Percentiles rank a stretch among this genome's conserved stretches.
phyloP scores from a whole-genome alignment of 2,888 invertebrate species.

The Ptychoptera albimana region DNA sequence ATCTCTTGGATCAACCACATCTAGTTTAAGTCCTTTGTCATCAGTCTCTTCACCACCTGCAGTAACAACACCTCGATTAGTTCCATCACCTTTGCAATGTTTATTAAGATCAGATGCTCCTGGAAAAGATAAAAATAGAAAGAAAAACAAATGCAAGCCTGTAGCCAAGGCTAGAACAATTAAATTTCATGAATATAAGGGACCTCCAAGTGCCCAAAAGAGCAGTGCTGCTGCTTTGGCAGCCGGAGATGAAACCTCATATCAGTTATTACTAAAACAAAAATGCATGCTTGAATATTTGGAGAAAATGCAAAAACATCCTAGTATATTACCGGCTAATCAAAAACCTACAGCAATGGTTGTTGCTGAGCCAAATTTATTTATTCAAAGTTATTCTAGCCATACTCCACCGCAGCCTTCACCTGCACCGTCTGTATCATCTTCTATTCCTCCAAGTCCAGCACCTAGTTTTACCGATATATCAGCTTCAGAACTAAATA shows the following conservation, averaged over 20 bases:
- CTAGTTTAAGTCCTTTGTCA: slow-evolving; percentile 49
- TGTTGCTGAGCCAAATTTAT: no score
- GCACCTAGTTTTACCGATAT: slow-evolving; percentile 23
- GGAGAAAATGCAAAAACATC: slow-evolving; percentile 64
- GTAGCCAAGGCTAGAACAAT: slow-evolving; percentile 73
- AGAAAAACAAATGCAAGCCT: slow-evolving; percentile 67
- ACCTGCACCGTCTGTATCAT: slow-evolving; percentile 36
- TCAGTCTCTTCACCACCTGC: slow-evolving; percentile 48
- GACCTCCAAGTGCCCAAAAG: slow-evolving; percentile 75
- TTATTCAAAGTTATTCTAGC: slow-evolving; percentile 11
- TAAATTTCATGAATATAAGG: slow-evolving; percentile 95
- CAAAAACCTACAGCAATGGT: slow-evolving; percentile 35
- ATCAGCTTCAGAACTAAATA: slow-evolving; percentile 31
- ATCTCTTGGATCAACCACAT: slow-evolving; percentile 44
- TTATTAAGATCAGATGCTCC: slow-evolving; percentile 37
- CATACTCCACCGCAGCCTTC: slow-evolving; percentile 31
- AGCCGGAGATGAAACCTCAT: slow-evolving; percentile 53
- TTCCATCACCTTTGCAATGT: slow-evolving; percentile 29
- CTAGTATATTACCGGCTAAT: slow-evolving; percentile 62
- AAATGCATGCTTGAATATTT: slow-evolving; percentile 74
- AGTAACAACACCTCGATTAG: slow-evolving; percentile 36
- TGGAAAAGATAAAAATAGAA: slow-evolving; percentile 65
- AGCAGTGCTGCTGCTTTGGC: slow-evolving; percentile 36
- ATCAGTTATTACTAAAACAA: slow-evolving; percentile 82
- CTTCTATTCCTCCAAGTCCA: slow-evolving; percentile 28